Conservation (phyloP, 2,113 vertebrate species). For the Catharus minimus region DNA sequence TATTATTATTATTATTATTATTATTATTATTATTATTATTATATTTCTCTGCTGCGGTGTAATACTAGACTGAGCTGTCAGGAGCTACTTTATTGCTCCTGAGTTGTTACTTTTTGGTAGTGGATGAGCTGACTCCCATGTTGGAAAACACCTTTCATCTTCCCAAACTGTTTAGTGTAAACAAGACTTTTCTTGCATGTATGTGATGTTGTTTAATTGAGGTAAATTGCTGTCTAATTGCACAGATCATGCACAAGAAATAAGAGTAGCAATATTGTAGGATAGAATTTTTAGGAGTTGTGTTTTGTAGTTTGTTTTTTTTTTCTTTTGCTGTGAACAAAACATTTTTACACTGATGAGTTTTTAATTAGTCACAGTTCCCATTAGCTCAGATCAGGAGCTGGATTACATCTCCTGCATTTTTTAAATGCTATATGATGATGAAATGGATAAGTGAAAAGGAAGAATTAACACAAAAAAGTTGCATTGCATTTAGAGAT, state of each 20-base stretch:
- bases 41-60: background rate
- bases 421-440: conserved; percentile 57
- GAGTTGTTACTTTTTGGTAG: background rate
- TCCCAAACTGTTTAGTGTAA: conserved; percentile 2
- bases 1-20: too few species aligned
- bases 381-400: conserved; percentile 56
- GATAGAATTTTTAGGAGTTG: conserved; percentile 8
- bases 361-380: conserved; percentile 65
- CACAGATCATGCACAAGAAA: conserved; percentile 15
- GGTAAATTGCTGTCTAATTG: conserved; percentile 40
- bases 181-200: background rate
- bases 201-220: conserved; percentile 43
- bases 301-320: background rate
- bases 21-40: too few species aligned
- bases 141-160: background rate
- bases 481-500: conserved; percentile 55
- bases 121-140: background rate
- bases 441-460: conserved; percentile 56
- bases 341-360: conserved; percentile 55
- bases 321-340: conserved; percentile 25
- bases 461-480: conserved; percentile 26
- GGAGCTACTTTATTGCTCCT: background rate
- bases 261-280: conserved; percentile 13
- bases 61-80: background rate
- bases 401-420: conserved; percentile 53